Conservation (phyloP, 2,888 invertebrate genomes). For the Drosophila neutralis region DNA sequence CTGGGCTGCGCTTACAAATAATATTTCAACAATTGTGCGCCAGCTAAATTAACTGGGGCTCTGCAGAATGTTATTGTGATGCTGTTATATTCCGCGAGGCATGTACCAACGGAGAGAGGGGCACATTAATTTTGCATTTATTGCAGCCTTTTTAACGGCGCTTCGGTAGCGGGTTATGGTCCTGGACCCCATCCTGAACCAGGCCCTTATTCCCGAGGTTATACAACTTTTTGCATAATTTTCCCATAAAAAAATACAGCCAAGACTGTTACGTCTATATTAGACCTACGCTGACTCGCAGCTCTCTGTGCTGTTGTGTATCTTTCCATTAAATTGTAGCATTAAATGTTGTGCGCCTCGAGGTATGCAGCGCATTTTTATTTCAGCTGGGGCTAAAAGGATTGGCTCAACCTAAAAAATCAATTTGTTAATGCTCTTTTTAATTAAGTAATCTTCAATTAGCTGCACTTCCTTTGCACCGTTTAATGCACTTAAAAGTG, state of each 20-base stretch:
- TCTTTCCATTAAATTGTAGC: background rate
- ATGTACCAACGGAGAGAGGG: conserved; percentile 23
- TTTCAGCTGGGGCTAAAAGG: conserved; percentile 5
- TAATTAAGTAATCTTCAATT: background rate
- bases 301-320: conserved; percentile 24
- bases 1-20: conserved; percentile 70
- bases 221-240: conserved; percentile 74
- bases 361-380: conserved; percentile 2
- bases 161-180: background rate
- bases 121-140: conserved; percentile 77
- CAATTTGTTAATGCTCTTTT: conserved; percentile 9
- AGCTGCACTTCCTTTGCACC: background rate
- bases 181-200: background rate
- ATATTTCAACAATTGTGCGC: conserved; percentile 79
- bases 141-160: conserved; percentile 56
- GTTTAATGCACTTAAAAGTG: background rate
- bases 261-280: conserved; percentile 61
- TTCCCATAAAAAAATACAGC: conserved; percentile 69
- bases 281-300: conserved; percentile 32
- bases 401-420: conserved; percentile 3
- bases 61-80: conserved; percentile 35
- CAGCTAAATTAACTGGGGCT: conserved; percentile 38
- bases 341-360: conserved; percentile 7
- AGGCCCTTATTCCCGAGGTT: conserved; percentile 17
- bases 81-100: conserved; percentile 16